Base-by-base conservation (phyloP, 2,797 vertebrate genomes). In the Distichodus sexfasciatus region DNA sequence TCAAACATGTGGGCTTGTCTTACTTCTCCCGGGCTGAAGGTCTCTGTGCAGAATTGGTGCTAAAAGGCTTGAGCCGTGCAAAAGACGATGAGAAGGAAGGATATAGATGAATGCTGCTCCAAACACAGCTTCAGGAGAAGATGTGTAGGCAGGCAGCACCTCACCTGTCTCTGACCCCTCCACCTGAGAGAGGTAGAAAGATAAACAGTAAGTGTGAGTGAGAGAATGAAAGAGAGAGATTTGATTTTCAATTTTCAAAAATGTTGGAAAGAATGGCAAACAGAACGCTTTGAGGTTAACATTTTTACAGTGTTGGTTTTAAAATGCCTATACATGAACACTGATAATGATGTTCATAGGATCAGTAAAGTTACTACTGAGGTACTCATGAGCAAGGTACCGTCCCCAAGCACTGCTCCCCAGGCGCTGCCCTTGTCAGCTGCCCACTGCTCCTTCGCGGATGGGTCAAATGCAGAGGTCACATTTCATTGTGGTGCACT, bases 21-120 rank as follows among this genome's bases (percentile, higher is more conserved):
- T 71, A 98, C 97, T 95, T 90, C 65, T 87, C 59, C 92, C 94
- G 0, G 89, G 81, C 66, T 89, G 69, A 8, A 93, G 83, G 2
- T 86, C 84, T 77, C 82, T 83, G 76, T 81, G 84, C 21, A 98
- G 82, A 58, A 80, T 63, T 2, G 85, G 78, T 82, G 88, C 93
- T 47, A 94, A 82, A 1, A 77, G 76, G 86, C 92, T 93, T 53
- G 85, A 90, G 4, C 94, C 93, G 0, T 91, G 91, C 21, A 99
- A 75, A 51, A 99, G 89, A 0, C 94, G 84, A 78, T 99, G 96
- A 67, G 86, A 90, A 1, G 94, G 92, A 59, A 95, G 90, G 81
- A 99, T 88, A 68, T 85, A 89, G 55, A 99, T 70, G 59, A 93
- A 94, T 10, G 97, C 97, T 0, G 90, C 87, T 58, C 96, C 97